Evolutionary conservation across 2,113 vertebrate species (phyloP), one percentile per base, ranked within the genome.

Genomic region (Notarius quadriscutis): DNA sequence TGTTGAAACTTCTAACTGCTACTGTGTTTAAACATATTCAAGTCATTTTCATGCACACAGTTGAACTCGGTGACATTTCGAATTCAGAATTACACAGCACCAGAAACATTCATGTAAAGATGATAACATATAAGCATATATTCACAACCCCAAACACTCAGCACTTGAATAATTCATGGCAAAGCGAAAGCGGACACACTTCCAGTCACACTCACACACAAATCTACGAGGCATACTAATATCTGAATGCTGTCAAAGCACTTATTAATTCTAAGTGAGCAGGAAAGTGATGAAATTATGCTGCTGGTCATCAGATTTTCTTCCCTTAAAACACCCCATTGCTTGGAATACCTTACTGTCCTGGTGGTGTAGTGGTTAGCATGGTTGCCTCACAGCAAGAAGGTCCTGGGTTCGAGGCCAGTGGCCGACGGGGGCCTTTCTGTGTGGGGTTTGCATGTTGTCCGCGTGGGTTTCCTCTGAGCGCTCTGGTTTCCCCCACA

Each of bases 231-330:
- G 71, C 53, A 48, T 74, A 84, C 87, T 86, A 74, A n/a, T 0
- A 3, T 82, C 81, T 41, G 25, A 81, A 75, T 71, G 86, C 78
- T 17, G 11, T 77, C 53, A 89, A 87, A 85, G 71, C 69, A 53
- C 81, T 81, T 80, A 81, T 86, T 86, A 79, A 67, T 75, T 81
- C 81, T 84, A 82, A 71, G 60, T 67, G 78, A 82, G 72, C 63
- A 62, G 30, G 63, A 53, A 86, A 79, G 57, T 50, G 71, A 25
- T 20, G 51, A 58, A 72, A 58, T 75, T 62, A 85, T 85, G 84
- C 41, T 18, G 30, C 55, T 51, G 60, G 81, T 90, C 84, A 62
- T 86, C 75, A 63, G 55, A 88, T 85, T 85, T 62, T 69, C 25
- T 78, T 69, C 71, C 74, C n/a, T 86, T 77, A 65, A 77, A 86